A percentile compares a stretch with the other conserved stretches of the same genome.
Evolutionary conservation across 2,113 vertebrate genomes (phyloP).

Genomic region (Physeter macrocephalus): DNA sequence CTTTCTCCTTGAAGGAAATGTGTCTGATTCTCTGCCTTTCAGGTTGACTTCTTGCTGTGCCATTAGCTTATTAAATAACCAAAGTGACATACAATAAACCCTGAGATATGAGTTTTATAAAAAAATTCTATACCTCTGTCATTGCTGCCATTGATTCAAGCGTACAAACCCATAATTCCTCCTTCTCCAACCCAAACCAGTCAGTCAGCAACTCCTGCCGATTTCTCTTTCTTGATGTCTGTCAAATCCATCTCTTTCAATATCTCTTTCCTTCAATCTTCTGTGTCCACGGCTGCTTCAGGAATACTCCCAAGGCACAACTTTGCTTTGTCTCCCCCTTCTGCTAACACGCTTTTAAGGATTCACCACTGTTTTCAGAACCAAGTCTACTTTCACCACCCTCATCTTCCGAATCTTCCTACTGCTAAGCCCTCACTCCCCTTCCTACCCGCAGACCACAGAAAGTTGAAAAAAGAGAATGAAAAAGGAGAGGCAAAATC

Average conservation of each 20-base stretch:
- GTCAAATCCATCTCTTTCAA: background rate
- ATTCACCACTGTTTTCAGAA: background rate
- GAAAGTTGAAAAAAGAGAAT: background rate
- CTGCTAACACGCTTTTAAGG: background rate
- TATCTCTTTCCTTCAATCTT: background rate
- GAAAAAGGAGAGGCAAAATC: background rate
- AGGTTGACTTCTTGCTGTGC: background rate
- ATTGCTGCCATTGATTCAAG: background rate
- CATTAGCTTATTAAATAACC: conserved; percentile 37
- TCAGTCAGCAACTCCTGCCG: background rate
- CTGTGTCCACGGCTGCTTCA: background rate
- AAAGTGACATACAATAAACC: conserved; percentile 4
- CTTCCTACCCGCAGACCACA: background rate
- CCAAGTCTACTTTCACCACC: background rate
- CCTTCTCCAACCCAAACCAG: background rate
- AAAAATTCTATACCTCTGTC: background rate
- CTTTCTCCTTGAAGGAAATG: background rate
- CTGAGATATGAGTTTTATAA: conserved; percentile 1
- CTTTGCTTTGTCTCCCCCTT: background rate
- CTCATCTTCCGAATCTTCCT: background rate
- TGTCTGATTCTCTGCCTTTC: conserved; percentile 20
- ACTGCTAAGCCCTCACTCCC: background rate
- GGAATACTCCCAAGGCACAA: background rate
- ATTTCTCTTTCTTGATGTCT: background rate
- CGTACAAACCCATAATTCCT: background rate